phyloP scores from a whole-genome alignment of 2,797 vertebrate genomes.

The Pelochelys cantorii region DNA sequence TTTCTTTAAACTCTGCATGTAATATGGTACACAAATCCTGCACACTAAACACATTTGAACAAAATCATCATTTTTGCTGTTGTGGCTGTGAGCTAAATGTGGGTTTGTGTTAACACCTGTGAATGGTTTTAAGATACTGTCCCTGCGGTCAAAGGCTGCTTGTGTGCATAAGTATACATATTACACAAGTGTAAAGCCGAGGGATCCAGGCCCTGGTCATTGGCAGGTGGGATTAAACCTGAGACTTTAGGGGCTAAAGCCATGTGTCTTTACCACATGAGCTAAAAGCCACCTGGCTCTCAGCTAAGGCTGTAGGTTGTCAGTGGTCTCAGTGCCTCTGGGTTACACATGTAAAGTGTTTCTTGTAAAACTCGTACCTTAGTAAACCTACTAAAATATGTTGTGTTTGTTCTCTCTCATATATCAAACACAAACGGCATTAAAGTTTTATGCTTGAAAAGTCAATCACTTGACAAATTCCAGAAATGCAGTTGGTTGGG shows the following conservation, averaged over 20 bases:
- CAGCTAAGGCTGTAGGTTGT: no score
- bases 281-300: no score
- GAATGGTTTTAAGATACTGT: neutral
- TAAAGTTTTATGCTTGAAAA: neutral
- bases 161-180: no score
- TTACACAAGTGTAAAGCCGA: no score
- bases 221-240: no score
- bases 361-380: neutral
- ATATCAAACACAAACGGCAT: neutral
- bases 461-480: neutral
- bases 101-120: no score
- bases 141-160: neutral
- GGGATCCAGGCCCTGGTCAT: no score
- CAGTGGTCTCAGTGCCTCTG: no score
- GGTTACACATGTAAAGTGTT: neutral
- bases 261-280: no score
- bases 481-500: neutral
- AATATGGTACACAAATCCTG: neutral
- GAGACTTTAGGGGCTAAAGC: no score
- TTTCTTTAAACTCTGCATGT: fast-evolving
- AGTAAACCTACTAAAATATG: neutral
- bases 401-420: neutral
- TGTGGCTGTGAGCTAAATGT: neutral
- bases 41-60: neutral
- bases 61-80: neutral